Evolutionary conservation across 1,140 invertebrate genomes (phyloP), one percentile per base, ranked within the genome.

Genomic region (Drosophila athabasca): DNA sequence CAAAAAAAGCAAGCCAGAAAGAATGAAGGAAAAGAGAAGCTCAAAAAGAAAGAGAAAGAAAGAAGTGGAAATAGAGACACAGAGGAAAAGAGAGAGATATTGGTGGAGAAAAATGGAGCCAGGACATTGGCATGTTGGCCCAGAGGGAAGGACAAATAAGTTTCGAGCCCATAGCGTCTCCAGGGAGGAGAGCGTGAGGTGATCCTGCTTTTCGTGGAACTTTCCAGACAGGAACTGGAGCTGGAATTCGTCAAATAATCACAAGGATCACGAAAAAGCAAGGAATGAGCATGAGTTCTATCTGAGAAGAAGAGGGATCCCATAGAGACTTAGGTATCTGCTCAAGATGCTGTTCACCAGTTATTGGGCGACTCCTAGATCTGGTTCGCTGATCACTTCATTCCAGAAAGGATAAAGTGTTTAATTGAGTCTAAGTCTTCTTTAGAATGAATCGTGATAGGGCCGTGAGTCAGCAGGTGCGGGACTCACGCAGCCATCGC

Each of bases 71-170:
- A 58, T 4, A 39, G 35, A 39, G 35, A 5, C 8, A 35, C 0
- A 35, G 35, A 13, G 11, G 11, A 4, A 13, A 3, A 13, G 4
- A 39, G 35, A 13, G 11, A 13, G 35, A 13, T 39, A 39, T 39
- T 39, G 11, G 35, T 19, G 15, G 46, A 2, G 19, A 29, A 49
- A 43, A 39, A 26, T 35, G 46, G 64, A 46, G 43, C 22, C 51
- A 66, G 49, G 49, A 61, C 79, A 77, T 77, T 73, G 73, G 62
- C 48, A 64, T 76, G 49, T 78, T 58, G 35, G 19, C 3, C 19
- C 24, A 50, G 54, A 31, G 44, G 19, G 17, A 60, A 49, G 49
- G 67, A 83, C 52, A 79, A 76, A 68, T 55, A 79, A 60, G 61
- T 60, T 31, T 9, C 17, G 24, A 31, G 26, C 15, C 17, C 46